phyloP scores from a whole-genome alignment of 2,888 invertebrate genomes.

The Smittia aterrima region DNA sequence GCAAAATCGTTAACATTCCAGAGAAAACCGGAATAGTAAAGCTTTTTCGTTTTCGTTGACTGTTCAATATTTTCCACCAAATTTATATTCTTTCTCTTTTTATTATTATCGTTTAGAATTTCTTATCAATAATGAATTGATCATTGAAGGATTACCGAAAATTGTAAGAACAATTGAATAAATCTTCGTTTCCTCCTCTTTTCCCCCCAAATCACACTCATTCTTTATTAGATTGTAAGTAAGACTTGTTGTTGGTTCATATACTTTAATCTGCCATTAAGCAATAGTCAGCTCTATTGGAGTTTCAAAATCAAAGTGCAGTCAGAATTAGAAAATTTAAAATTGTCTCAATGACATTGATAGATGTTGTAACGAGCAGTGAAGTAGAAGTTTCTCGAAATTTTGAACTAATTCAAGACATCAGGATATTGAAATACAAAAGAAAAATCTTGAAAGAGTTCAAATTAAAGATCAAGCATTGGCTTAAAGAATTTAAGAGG shows the following conservation, averaged over 20 bases:
- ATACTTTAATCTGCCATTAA: no score
- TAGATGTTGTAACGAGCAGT: not conserved
- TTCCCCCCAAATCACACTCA: no score
- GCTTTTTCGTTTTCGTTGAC: not conserved
- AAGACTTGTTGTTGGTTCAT: no score
- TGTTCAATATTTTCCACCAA: not conserved
- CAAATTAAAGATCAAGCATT: no score
- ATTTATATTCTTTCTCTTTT: not conserved
- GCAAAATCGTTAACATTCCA: not conserved
- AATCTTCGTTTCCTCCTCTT: not conserved
- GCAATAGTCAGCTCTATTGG: no score
- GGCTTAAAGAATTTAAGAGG: no score
- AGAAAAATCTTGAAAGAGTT: no score
- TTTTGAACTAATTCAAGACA: no score
- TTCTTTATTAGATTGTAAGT: not conserved
- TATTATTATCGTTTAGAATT: not conserved
- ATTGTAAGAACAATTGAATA: not conserved
- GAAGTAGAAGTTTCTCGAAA: not conserved
- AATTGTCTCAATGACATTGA: not conserved
- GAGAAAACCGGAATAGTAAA: not conserved
- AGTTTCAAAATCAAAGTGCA: no score
- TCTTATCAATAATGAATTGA: not conserved
- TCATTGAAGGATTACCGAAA: not conserved
- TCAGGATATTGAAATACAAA: no score
- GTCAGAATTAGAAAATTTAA: no score